phyloP scores from a whole-genome alignment of 2,888 invertebrate species.

The Zelleria hepariella region DNA sequence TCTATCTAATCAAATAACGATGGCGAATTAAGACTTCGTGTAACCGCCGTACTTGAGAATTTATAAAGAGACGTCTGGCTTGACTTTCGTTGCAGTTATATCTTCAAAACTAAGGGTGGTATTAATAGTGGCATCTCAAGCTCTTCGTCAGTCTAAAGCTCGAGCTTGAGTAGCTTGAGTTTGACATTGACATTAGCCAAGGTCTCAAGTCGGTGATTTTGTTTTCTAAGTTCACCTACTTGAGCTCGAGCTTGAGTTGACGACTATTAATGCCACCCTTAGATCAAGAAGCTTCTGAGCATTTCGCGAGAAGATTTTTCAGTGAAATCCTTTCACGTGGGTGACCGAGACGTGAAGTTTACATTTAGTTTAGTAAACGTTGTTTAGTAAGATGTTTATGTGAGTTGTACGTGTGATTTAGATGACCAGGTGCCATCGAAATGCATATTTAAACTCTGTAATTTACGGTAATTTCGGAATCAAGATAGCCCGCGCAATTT shows the following conservation, averaged over 20 bases:
- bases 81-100: not conserved
- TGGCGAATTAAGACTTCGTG: not conserved
- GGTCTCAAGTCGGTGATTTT: too few species aligned
- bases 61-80: not conserved
- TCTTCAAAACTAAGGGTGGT: too few species aligned
- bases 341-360: not conserved
- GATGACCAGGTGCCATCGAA: slow-evolving; percentile 36
- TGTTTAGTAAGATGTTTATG: not conserved
- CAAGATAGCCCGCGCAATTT: not conserved
- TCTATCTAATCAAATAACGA: slow-evolving; percentile 16
- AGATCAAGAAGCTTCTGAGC: too few species aligned
- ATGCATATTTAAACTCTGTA: slow-evolving; percentile 8
- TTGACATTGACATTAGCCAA: too few species aligned
- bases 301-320: not conserved
- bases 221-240: too few species aligned
- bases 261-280: too few species aligned
- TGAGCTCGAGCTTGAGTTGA: too few species aligned
- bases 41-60: slow-evolving; percentile 3
- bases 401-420: slow-evolving; percentile 27
- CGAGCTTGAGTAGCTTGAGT: too few species aligned
- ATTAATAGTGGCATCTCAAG: too few species aligned
- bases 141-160: too few species aligned
- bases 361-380: not conserved
- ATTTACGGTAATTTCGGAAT: not conserved
- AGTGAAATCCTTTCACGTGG: not conserved